Percentiles rank a stretch among this genome's conserved stretches.
phyloP scores from a whole-genome alignment of 2,888 invertebrate species.

The Dryomyza anilis region DNA sequence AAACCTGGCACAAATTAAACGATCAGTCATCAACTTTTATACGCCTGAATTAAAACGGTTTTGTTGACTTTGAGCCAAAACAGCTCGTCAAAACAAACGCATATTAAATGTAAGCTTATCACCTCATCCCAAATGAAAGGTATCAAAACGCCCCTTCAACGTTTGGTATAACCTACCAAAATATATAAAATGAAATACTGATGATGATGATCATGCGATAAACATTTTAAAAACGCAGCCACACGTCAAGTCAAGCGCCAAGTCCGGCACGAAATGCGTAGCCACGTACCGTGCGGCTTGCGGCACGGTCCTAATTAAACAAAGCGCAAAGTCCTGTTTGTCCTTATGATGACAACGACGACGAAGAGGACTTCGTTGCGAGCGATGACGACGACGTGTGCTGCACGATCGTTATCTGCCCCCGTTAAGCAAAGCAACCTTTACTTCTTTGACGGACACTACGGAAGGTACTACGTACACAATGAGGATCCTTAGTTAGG shows the following conservation, averaged over 20 bases:
- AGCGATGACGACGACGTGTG: neutral
- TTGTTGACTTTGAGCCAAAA: conserved; percentile 4
- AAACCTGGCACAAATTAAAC: conserved; percentile 45
- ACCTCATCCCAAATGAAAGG: conserved; percentile 8
- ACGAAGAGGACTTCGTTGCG: neutral
- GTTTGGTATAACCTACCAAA: too few relatives aligned
- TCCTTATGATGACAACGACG: conserved; percentile 10
- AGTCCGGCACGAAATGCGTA: conserved; percentile 10
- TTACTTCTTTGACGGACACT: neutral
- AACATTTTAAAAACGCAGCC: conserved; percentile 51
- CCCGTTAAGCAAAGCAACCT: conserved; percentile 19
- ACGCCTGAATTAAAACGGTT: conserved; percentile 49
- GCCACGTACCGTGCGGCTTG: conserved; percentile 1
- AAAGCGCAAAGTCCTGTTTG: conserved; percentile 17
- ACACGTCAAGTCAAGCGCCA: conserved; percentile 59
- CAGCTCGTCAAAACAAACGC: conserved; percentile 10
- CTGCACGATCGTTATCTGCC: conserved; percentile 32
- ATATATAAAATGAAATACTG: too few relatives aligned
- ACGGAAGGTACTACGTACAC: too few relatives aligned
- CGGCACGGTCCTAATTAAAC: conserved; percentile 15
- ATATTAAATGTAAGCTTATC: conserved; percentile 25
- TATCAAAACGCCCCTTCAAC: too few relatives aligned
- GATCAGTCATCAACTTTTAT: conserved; percentile 54
- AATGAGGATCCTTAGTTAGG: neutral
- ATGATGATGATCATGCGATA: conserved; percentile 51